Base-by-base conservation (phyloP, 2,888 invertebrate species). In the Tiliacea citrago region DNA sequence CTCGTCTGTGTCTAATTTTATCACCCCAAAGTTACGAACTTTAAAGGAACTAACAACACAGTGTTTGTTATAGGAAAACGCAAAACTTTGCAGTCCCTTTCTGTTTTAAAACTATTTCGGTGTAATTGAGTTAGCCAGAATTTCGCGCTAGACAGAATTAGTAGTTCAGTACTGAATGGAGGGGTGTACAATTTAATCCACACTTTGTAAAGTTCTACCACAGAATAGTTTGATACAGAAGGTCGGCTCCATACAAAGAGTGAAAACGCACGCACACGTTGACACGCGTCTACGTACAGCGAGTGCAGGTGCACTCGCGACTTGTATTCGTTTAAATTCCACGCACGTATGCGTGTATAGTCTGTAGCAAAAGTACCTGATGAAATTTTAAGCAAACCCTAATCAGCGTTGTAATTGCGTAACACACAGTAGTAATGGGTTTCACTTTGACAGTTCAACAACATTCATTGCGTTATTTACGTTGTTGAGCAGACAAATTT, bases 21-120 rank as follows among this genome's bases (percentile, higher is more conserved):
- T 57, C 39, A 60, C 53, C n/a, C 39, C 35, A 47, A 45, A 69
- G 63, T 67, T 45, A 60, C 53, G 55, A 68, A 61, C n/a, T 69
- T n/a, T 55, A 72, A 18, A 45, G 57, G 24, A 73, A 62, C 29
- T 55, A 55, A 68, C 58, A 62, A 71, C 72, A 76, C 63, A 12
- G 66, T 79, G 69, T 70, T 73, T 70, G 57, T 39, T 49, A 24
- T 18, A 73, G 68, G 72, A 73, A 63, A 73, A 83, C 58, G 49
- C 58, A 62, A 66, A 75, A 75, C 73, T 75, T 58, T 42, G 18
- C 49, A 67, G 83, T 68, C 86, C 82, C 86, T 87, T 88, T 86
- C 72, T 87, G 89, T 87, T 88, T 86, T 85, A 87, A 88, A 88
- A 88, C 90, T 91, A 91, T 88, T 86, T 89, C 81, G 75, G 78